Percentiles rank a stretch among this genome's conserved stretches.
These are phyloP conservation scores for Cryptus viduatorius DNA, from an alignment of 2,888 invertebrate species.

Conservation along the genomic window DNA sequence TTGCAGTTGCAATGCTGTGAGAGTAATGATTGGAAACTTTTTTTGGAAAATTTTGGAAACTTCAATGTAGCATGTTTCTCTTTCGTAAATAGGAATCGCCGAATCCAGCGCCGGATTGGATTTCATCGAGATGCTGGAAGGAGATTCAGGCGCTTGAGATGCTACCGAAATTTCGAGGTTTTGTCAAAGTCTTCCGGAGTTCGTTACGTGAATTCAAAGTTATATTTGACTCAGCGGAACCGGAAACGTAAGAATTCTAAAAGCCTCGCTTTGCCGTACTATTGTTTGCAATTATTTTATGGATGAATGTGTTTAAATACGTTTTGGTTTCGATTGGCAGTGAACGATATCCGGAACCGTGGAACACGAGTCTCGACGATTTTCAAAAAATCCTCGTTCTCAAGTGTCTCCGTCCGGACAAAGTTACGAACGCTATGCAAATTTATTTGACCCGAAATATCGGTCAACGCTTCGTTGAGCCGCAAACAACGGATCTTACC, in stretches of 20 bases:
- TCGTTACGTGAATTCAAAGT: slow-evolving; percentile 87
- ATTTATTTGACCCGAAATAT: slow-evolving; percentile 90
- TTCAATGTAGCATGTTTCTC: background rate
- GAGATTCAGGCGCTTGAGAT: slow-evolving; percentile 91
- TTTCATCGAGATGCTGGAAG: slow-evolving; percentile 92
- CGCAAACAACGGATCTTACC: slow-evolving; percentile 93
- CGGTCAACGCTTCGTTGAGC: slow-evolving; percentile 93
- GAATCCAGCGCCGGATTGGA: slow-evolving; percentile 93
- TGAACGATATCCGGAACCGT: slow-evolving; percentile 88
- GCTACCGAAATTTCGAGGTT: slow-evolving; percentile 88
- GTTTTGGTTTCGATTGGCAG: slow-evolving; percentile 79
- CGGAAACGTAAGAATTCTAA: slow-evolving; percentile 86
- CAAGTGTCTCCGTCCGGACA: slow-evolving; percentile 93
- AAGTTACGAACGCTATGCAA: slow-evolving; percentile 92
- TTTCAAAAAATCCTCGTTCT: slow-evolving; percentile 93
- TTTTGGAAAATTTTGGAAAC: too few relatives aligned
- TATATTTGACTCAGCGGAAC: slow-evolving; percentile 89
- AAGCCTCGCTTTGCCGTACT: too few relatives aligned
- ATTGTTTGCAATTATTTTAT: too few relatives aligned
- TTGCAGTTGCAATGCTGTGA: too few relatives aligned
- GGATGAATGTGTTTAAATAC: too few relatives aligned
- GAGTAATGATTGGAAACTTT: too few relatives aligned
- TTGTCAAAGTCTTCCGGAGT: slow-evolving; percentile 88
- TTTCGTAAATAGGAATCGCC: slow-evolving; percentile 83
- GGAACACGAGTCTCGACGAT: slow-evolving; percentile 88